Evolutionary conservation across 2,888 invertebrate species (phyloP).

Genomic region (Drosophila pseudotakahashii): DNA sequence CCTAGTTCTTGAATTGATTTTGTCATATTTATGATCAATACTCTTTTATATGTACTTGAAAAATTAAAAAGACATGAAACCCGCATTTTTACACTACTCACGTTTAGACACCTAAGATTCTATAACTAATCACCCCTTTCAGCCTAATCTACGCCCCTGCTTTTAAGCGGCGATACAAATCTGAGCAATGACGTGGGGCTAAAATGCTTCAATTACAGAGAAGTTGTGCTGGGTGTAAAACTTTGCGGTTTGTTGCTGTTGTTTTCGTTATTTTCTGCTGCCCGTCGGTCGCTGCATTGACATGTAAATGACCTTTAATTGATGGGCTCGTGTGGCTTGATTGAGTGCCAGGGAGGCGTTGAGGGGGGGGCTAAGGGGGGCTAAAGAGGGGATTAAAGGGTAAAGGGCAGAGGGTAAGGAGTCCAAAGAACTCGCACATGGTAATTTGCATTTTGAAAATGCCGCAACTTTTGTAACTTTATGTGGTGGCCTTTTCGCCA

Average conservation of each 20-base stretch:
- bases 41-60: neutral
- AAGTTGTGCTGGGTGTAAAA: constrained; percentile 47
- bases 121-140: neutral
- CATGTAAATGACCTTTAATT: constrained; percentile 79
- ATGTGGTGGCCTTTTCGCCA: constrained; percentile 44
- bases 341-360: constrained; percentile 52
- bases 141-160: constrained; percentile 6
- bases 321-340: constrained; percentile 68
- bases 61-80: neutral
- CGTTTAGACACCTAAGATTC: neutral
- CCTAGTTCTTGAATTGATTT: neutral
- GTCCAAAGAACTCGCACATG: constrained; percentile 48
- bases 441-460: constrained; percentile 67
- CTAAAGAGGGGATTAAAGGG: neutral
- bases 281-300: constrained; percentile 60
- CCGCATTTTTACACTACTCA: neutral
- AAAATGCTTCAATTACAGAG: constrained; percentile 57
- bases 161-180: constrained; percentile 39
- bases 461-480: constrained; percentile 50
- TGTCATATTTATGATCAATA: no score
- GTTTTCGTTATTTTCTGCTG: constrained; percentile 17
- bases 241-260: constrained; percentile 46
- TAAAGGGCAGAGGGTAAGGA: neutral
- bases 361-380: no score
- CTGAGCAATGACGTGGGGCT: constrained; percentile 62